A percentile compares a stretch with the other conserved stretches of the same genome.
These are phyloP conservation scores for Ambastaia sidthimunki DNA, from an alignment of 2,797 vertebrate genomes.

Conservation along the genomic window DNA sequence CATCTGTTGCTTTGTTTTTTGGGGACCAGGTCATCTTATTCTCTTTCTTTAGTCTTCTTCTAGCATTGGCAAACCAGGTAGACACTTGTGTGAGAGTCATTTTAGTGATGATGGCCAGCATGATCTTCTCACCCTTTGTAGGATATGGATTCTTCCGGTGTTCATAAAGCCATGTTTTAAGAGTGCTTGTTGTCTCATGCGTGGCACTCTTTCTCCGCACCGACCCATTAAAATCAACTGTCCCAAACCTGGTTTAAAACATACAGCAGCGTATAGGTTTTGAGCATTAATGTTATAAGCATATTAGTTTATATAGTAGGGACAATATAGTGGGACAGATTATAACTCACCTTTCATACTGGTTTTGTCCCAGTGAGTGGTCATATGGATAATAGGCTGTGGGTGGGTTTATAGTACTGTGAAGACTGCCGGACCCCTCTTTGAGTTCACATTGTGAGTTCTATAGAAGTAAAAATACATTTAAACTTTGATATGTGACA, in stretches of 20 bases:
- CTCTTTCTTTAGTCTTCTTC: constrained; percentile 86
- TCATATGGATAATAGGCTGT: constrained; percentile 94
- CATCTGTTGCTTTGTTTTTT: constrained; percentile 91
- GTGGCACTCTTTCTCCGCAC: constrained; percentile 94
- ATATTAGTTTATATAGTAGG: constrained; percentile 1
- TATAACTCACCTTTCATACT: constrained; percentile 88
- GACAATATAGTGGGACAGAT: neutral
- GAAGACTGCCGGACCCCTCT: constrained; percentile 85
- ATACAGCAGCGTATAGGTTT: neutral
- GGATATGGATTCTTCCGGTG: constrained; percentile 90
- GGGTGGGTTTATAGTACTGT: constrained; percentile 86
- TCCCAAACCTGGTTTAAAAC: constrained; percentile 81
- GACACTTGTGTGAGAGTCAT: constrained; percentile 92
- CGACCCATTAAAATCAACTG: constrained; percentile 86
- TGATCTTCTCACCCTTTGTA: constrained; percentile 90
- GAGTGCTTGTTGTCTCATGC: constrained; percentile 92
- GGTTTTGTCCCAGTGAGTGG: constrained; percentile 92
- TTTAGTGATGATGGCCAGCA: constrained; percentile 92
- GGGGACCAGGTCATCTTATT: constrained; percentile 94
- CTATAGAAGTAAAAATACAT: constrained; percentile 70
- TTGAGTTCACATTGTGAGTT: constrained; percentile 95
- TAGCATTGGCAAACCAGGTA: constrained; percentile 89
- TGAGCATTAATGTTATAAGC: neutral
- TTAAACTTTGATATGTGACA: neutral
- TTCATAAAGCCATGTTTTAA: constrained; percentile 95